Percentiles rank a stretch among this genome's conserved stretches.
Conservation (phyloP, 2,797 vertebrate species). For the Characodon lateralis region DNA sequence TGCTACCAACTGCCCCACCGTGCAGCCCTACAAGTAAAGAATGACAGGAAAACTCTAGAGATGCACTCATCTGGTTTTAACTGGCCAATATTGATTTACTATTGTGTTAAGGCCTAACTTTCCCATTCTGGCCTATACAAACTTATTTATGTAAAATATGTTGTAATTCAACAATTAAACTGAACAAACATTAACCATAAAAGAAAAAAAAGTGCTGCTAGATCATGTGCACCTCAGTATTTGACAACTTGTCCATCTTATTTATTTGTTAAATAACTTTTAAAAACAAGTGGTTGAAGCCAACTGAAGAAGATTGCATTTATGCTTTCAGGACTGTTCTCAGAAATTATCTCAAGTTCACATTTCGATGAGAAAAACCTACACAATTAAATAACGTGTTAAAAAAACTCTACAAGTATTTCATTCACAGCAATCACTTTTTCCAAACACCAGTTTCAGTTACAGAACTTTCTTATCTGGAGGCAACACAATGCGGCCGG, state of each 20-base stretch:
- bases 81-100: not conserved
- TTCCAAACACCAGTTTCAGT: conserved; percentile 33
- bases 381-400: not conserved
- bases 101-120: not conserved
- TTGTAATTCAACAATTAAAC: not conserved
- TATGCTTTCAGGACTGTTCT: not conserved
- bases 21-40: not conserved
- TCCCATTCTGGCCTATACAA: not conserved
- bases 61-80: not conserved
- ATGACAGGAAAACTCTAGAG: not conserved
- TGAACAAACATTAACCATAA: not conserved
- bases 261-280: not conserved
- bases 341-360: conserved; percentile 14
- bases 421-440: conserved; percentile 1
- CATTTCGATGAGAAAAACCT: not conserved
- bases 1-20: too few relatives aligned
- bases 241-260: not conserved
- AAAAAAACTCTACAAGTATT: not conserved
- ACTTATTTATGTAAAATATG: not conserved
- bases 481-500: conserved; percentile 50
- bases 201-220: not conserved
- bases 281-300: not conserved
- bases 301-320: not conserved
- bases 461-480: conserved; percentile 64
- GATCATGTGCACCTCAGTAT: not conserved